Evolutionary conservation across 2,113 vertebrate species (phyloP), one percentile per base, ranked within the genome.

Genomic region (Microtus ochrogaster): DNA sequence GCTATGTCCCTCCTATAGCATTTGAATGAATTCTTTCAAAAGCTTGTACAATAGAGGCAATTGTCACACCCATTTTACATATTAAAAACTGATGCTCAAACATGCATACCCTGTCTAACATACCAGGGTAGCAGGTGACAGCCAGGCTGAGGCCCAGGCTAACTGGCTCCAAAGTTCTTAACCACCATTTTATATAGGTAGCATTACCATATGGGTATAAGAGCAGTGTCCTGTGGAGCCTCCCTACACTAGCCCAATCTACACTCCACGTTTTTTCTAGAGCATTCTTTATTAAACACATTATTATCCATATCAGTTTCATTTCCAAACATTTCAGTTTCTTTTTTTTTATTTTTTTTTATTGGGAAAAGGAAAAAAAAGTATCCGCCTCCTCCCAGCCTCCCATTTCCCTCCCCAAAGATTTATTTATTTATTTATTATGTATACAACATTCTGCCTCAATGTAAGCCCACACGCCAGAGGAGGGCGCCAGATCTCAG

Each of bases 11-110:
- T 72, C 73, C n/a, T 26, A 61, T 1, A 17, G 39, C 22, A 78
- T 70, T 81, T 88, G 72, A 58, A 58, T 39, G 24, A 89, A 66
- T 90, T 77, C 58, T 89, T 61, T 78, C 17, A 58, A 96, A 86
- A 76, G 16, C 55, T 39, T 49, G 39, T 61, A 66, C 77, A 84
- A 44, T 16, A 78, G 21, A 44, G 7, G 77, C 86, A 92, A 39
- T 68, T 72, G 77, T 16, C 30, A 55, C 5, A 41, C 1, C 13
- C 36, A 16, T 33, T 90, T 91, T 74, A 81, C 13, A 94, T 63
- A 61, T 24, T 16, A 82, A 83, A 33, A 90, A 76, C 47, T 7
- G 55, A 83, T 33, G 36, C 55, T 90, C 41, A 87, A 61, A 70
- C 49, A 24, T 26, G 21, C 11, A 4, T 52, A 33, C 4, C 16